phyloP scores from a whole-genome alignment of 1,140 invertebrate species.

The Macrobrachium nipponense region DNA sequence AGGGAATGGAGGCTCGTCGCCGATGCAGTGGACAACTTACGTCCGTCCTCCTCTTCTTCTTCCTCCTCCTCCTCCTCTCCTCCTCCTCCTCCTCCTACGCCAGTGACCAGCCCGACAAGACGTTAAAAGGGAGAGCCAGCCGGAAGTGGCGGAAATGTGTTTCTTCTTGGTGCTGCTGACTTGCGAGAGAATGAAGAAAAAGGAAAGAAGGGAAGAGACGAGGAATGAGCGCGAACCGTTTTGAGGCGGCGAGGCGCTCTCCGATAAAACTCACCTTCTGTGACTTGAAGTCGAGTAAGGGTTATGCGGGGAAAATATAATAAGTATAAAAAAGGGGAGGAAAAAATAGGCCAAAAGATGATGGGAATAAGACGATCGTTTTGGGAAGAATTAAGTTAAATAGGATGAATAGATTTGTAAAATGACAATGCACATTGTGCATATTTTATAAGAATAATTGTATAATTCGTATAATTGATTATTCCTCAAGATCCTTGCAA shows the following conservation, averaged over 20 bases:
- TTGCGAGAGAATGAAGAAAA: neutral
- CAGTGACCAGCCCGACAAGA: neutral
- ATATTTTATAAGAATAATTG: no score
- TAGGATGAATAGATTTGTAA: neutral
- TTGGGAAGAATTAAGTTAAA: neutral
- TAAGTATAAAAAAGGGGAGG: neutral
- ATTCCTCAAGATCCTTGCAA: no score
- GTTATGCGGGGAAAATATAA: neutral
- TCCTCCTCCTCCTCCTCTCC: no score
- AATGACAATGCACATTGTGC: neutral
- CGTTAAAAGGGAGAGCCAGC: neutral
- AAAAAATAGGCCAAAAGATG: neutral
- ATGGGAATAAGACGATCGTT: neutral
- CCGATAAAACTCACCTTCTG: no score
- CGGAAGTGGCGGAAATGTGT: neutral
- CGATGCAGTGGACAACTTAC: no score
- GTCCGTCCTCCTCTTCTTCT: no score
- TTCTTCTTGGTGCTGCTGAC: neutral
- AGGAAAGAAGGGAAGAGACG: neutral
- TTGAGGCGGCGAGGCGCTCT: neutral
- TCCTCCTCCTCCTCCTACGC: no score
- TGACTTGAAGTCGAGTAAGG: neutral
- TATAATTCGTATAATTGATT: no score
- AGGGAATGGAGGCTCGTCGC: no score
- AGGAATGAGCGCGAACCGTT: neutral